Base-by-base conservation (phyloP, 2,888 invertebrate species). In the Emmelina monodactyla region DNA sequence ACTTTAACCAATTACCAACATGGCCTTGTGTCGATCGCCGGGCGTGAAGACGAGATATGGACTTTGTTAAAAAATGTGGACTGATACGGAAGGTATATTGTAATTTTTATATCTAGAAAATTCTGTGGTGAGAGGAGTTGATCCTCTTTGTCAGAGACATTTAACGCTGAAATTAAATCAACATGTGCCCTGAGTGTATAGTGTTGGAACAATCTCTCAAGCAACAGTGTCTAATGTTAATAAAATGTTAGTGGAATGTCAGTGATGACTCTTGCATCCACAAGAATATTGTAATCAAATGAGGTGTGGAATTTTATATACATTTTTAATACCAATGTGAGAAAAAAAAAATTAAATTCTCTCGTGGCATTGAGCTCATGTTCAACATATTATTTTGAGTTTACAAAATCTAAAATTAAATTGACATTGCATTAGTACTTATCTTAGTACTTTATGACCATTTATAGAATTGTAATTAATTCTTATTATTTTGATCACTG, bases 61-160 rank as follows among this genome's bases (percentile, higher is more conserved):
- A 79, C 79, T 75, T 75, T 65, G 59, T 76, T 78, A 67, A 78
- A 79, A 78, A 76, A 78, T 63, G 75, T 78, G 79, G 73, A 79
- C 78, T 72, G 61, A 75, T 13, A 67, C 67, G 62, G 62, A 65
- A 64, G 56, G 63, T 65, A 63, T 70, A 71, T 67, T 65, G 73
- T 75, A 75, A 76, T 78, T 75, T 68, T 73, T 72, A 73, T 71
- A 72, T 64, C 70, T 70, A 73, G 70, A 58, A 71, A 76, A 71
- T 68, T 76, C 72, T 78, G 75, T 79, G 78, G 73, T 66, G 76
- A 69, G 76, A 75, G 75, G 76, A 69, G 73, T 76, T 73, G 58
- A 68, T 76, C 73, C 72, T 68, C 66, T 62, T 55, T 52, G 61
- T 58, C 63, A 59, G 61, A 63, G 69, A 62, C 59, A 59, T 53